Evolutionary conservation across 2,888 invertebrate genomes (phyloP).

Genomic region (Stictocephala bisonia): DNA sequence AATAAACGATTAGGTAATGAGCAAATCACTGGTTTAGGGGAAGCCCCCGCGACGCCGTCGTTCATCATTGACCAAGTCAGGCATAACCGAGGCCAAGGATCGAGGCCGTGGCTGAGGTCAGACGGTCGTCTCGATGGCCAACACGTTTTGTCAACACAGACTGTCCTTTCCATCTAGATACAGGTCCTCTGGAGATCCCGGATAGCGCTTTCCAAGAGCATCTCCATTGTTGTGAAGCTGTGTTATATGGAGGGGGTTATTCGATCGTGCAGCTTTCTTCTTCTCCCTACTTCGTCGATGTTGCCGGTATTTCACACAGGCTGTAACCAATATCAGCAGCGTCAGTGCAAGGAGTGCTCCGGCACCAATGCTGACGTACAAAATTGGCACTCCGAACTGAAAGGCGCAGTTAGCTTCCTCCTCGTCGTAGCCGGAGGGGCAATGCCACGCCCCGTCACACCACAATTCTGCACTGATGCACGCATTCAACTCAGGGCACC

Average conservation of each 20-base stretch:
- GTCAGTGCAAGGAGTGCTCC: constrained; percentile 72
- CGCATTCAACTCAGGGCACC: constrained; percentile 84
- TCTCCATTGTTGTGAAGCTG: constrained; percentile 71
- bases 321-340: constrained; percentile 71
- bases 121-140: constrained; percentile 65
- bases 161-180: constrained; percentile 74
- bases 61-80: constrained; percentile 20
- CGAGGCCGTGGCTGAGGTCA: too few species aligned
- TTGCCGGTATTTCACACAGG: constrained; percentile 67
- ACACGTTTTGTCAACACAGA: constrained; percentile 74
- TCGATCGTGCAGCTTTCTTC: constrained; percentile 68
- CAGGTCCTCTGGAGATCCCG: constrained; percentile 62
- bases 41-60: constrained; percentile 13
- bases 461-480: constrained; percentile 82
- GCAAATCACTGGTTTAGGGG: constrained; percentile 5
- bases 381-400: constrained; percentile 74
- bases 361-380: constrained; percentile 75
- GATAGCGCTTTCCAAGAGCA: constrained; percentile 65
- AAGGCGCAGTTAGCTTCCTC: constrained; percentile 81
- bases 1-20: too few species aligned
- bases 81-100: constrained; percentile 52
- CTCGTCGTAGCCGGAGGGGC: constrained; percentile 85
- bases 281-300: constrained; percentile 69
- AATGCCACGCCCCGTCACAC: constrained; percentile 84
- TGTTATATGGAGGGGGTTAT: constrained; percentile 68